Evolutionary conservation across 37 sponge, comb jelly and placozoan genomes (phyloP).

Genomic region (Halisarca cf. caerulea): DNA sequence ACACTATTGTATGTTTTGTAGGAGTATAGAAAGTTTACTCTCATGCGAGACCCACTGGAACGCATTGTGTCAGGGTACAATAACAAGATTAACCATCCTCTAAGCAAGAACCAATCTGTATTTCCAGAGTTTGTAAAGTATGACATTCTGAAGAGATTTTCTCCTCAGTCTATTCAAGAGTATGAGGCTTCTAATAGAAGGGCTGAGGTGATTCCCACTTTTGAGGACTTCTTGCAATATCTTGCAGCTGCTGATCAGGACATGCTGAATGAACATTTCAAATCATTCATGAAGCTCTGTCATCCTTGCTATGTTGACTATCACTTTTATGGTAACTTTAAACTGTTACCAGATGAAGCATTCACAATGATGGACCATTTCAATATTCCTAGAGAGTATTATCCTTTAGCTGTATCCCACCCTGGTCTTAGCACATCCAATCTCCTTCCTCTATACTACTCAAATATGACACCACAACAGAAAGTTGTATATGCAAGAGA

Average conservation of each 20-base stretch:
- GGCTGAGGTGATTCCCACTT: neutral
- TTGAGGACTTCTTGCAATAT: constrained; percentile 3
- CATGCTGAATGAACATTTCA: constrained; percentile 25
- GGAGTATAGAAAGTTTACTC: constrained; percentile 10
- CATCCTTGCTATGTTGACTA: constrained; percentile 11
- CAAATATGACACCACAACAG: constrained; percentile 4
- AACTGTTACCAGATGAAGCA: neutral
- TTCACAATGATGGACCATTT: neutral
- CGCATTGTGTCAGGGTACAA: constrained; percentile 14
- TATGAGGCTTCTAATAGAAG: neutral
- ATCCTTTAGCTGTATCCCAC: neutral
- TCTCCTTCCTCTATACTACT: constrained; percentile 16
- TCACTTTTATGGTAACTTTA: constrained; percentile 13
- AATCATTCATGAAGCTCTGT: constrained; percentile 9
- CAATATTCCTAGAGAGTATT: neutral
- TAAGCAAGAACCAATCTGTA: neutral
- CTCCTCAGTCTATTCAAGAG: neutral
- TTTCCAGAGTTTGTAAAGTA: constrained; percentile 10
- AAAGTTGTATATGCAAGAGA: constrained; percentile 9
- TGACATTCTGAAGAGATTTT: neutral
- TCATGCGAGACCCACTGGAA: constrained; percentile 21
- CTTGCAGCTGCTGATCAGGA: neutral
- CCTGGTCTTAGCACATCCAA: neutral
- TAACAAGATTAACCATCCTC: constrained; percentile 12
- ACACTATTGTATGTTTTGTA: neutral